These are phyloP conservation scores for Piscicola geometra DNA, from an alignment of 2,888 invertebrate species.

Conservation along the genomic window DNA sequence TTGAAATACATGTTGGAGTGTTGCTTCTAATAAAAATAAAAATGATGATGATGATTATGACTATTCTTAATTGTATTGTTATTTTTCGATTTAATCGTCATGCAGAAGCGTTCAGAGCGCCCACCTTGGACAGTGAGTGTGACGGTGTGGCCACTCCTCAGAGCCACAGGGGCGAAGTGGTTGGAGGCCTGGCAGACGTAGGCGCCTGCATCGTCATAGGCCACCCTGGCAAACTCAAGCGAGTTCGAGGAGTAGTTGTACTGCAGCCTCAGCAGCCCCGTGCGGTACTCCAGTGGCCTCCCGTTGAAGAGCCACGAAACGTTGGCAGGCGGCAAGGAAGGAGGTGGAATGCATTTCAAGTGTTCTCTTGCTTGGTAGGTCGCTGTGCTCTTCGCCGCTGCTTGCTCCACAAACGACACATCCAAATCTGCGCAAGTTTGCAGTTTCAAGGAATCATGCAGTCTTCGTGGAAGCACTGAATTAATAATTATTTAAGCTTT, in stretches of 20 bases:
- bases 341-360: slow-evolving; percentile 51
- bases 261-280: slow-evolving; percentile 45
- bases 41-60: not conserved
- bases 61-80: too few species aligned
- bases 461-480: too few species aligned
- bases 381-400: slow-evolving; percentile 43
- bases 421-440: slow-evolving; percentile 48
- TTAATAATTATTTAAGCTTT: too few species aligned
- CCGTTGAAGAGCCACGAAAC: slow-evolving; percentile 53
- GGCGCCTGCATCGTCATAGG: slow-evolving; percentile 48
- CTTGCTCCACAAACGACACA: slow-evolving; percentile 45
- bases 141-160: slow-evolving; percentile 47
- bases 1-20: not conserved
- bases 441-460: too few species aligned
- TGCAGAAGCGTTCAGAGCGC: too few species aligned
- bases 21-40: not conserved
- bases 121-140: slow-evolving; percentile 48
- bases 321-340: slow-evolving; percentile 50
- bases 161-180: slow-evolving; percentile 45
- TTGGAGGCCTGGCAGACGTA: slow-evolving; percentile 52
- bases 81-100: too few species aligned
- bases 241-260: slow-evolving; percentile 47
- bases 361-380: slow-evolving; percentile 48
- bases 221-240: slow-evolving; percentile 47
- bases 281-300: slow-evolving; percentile 43